Conservation (phyloP, 2,888 invertebrate species). For the Desoria tigrina region DNA sequence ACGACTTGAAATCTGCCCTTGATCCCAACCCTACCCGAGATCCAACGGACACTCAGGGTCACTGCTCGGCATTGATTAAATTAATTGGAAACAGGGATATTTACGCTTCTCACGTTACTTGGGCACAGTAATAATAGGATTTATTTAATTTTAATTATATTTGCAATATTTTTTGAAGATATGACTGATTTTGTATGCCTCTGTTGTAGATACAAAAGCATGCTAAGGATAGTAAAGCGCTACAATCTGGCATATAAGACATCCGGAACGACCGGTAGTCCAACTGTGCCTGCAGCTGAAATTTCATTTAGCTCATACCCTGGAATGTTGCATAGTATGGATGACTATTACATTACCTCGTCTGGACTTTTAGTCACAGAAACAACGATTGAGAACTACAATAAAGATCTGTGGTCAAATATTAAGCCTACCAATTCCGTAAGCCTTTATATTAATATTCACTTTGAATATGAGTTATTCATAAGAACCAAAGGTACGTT, state of each 20-base stretch:
- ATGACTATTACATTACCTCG: slow-evolving; percentile 75
- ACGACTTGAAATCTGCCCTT: slow-evolving; percentile 63
- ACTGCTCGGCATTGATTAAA: slow-evolving; percentile 69
- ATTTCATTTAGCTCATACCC: slow-evolving; percentile 83
- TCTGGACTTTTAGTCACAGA: slow-evolving; percentile 71
- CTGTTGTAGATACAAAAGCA: slow-evolving; percentile 67
- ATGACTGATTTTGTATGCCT: neutral
- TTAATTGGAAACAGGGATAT: slow-evolving; percentile 64
- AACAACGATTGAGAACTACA: slow-evolving; percentile 75
- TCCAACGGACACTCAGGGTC: slow-evolving; percentile 59
- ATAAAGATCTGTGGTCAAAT: slow-evolving; percentile 69
- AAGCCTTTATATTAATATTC: no score
- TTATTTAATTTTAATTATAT: no score
- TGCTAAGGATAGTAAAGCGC: slow-evolving; percentile 80
- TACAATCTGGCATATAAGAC: slow-evolving; percentile 77
- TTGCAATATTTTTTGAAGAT: neutral
- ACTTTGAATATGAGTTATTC: no score
- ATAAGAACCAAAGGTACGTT: neutral
- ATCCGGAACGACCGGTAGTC: slow-evolving; percentile 59
- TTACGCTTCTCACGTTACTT: slow-evolving; percentile 77
- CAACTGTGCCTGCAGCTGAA: slow-evolving; percentile 67
- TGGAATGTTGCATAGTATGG: slow-evolving; percentile 76
- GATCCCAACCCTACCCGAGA: slow-evolving; percentile 40
- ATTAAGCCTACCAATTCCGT: slow-evolving; percentile 67
- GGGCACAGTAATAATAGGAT: slow-evolving; percentile 65